phyloP scores from a whole-genome alignment of 2,797 vertebrate genomes.

The Mormyrus proboscirostris region DNA sequence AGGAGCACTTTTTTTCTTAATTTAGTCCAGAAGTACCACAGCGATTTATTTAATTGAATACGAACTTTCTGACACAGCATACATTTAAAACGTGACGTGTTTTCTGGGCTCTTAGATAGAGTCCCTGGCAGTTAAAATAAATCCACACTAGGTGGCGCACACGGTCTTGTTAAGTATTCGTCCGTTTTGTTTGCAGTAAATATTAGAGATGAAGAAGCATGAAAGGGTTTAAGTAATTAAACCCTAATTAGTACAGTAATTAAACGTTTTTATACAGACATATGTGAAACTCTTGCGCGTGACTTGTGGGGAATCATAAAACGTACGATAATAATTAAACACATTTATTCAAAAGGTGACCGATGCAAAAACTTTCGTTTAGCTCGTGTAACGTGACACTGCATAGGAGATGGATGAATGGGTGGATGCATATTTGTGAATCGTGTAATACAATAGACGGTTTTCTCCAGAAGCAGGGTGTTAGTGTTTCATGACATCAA shows the following conservation, averaged over 20 bases:
- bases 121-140: not conserved
- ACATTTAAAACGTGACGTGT: not conserved
- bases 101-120: not conserved
- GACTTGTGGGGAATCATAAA: not conserved
- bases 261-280: not conserved
- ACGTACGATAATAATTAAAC: not conserved
- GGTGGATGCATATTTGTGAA: not conserved
- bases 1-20: not conserved
- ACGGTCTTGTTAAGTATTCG: not conserved
- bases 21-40: not conserved
- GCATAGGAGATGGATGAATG: not conserved
- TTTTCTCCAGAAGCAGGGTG: not conserved
- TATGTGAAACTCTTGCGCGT: not conserved
- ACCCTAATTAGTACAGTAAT: not conserved
- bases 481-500: not conserved
- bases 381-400: not conserved
- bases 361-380: not conserved
- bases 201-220: not conserved
- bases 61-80: not conserved
- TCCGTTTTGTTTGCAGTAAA: not conserved
- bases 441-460: not conserved
- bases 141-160: slow-evolving; percentile 17
- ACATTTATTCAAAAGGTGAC: not conserved
- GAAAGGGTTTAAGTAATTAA: not conserved
- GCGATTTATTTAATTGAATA: not conserved